Evolutionary conservation across 2,888 invertebrate species (phyloP).

Genomic region (Ellobium chinense): DNA sequence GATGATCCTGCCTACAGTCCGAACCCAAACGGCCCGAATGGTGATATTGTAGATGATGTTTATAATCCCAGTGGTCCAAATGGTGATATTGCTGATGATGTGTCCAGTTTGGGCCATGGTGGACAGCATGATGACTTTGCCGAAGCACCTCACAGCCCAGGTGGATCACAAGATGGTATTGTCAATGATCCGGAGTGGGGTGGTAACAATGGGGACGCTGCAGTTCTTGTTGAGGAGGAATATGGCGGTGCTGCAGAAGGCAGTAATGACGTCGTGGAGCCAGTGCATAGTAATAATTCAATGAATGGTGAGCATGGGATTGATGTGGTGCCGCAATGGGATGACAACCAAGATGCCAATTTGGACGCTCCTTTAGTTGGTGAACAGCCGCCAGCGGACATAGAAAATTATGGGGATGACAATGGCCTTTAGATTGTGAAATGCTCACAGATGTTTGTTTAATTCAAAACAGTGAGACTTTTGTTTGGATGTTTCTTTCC

Average conservation of each 20-base stretch:
- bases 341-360: conserved; percentile 21
- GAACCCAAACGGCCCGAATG: not conserved
- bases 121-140: not conserved
- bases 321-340: not conserved
- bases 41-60: not conserved
- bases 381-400: too few relatives aligned
- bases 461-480: too few relatives aligned
- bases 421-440: too few relatives aligned
- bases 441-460: too few relatives aligned
- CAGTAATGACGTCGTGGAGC: not conserved
- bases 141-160: not conserved
- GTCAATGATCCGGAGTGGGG: not conserved
- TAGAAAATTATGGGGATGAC: too few relatives aligned
- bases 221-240: not conserved
- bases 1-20: not conserved
- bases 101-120: not conserved
- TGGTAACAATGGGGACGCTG: not conserved
- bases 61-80: not conserved
- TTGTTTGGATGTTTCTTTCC: too few relatives aligned
- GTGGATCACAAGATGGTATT: not conserved
- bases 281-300: not conserved
- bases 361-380: not conserved
- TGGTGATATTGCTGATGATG: not conserved
- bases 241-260: not conserved
- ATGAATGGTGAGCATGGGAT: not conserved